Evolutionary conservation across 2,888 invertebrate species (phyloP).

Genomic region (Endomychus coccineus): DNA sequence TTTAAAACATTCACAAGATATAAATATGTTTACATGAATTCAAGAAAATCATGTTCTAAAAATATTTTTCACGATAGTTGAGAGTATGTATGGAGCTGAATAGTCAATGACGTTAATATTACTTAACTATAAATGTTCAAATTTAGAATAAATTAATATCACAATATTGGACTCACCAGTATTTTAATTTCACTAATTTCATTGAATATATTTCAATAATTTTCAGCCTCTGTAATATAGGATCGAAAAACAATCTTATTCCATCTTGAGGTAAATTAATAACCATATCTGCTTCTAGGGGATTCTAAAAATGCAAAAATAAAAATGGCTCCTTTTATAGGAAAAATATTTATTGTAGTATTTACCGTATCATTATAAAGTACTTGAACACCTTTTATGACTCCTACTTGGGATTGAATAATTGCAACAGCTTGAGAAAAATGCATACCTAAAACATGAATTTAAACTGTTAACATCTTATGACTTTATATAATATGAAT

Average conservation of each 20-base stretch:
- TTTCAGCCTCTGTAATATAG: conserved; percentile 88
- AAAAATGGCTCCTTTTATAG: neutral
- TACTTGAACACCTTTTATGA: conserved; percentile 92
- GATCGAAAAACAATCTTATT: conserved; percentile 93
- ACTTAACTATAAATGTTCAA: no score
- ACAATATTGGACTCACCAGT: conserved; percentile 64
- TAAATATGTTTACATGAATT: neutral
- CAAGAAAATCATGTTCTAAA: no score
- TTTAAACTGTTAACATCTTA: no score
- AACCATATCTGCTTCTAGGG: conserved; percentile 89
- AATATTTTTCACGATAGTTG: no score
- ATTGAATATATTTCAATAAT: conserved; percentile 97
- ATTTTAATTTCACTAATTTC: conserved; percentile 93
- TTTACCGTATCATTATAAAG: conserved; percentile 90
- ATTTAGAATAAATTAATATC: no score
- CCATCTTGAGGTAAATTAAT: conserved; percentile 96
- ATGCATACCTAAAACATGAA: conserved; percentile 84
- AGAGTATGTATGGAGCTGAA: no score
- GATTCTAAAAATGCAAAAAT: conserved; percentile 62
- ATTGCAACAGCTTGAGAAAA: conserved; percentile 96
- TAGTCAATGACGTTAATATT: no score
- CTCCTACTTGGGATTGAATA: conserved; percentile 91
- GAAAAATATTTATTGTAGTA: conserved; percentile 19
- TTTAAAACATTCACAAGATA: neutral
- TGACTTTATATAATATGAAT: no score